Percentiles rank a stretch among this genome's conserved stretches.
Evolutionary conservation across 2,888 invertebrate species (phyloP).

Genomic region (Siphlonurus alternatus): DNA sequence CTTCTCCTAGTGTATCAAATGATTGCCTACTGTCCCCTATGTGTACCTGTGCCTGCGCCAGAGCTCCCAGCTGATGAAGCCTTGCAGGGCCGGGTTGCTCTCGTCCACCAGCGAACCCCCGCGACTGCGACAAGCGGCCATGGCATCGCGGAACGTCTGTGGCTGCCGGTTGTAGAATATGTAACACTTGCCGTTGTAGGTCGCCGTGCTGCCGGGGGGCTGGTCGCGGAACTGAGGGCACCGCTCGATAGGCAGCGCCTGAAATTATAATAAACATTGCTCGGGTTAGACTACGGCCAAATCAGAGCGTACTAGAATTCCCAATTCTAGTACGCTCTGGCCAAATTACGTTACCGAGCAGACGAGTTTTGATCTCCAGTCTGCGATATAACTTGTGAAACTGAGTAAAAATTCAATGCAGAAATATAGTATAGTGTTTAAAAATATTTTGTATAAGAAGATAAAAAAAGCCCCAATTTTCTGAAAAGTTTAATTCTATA

Average conservation of each 20-base stretch:
- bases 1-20: too few species aligned
- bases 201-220: conserved; percentile 81
- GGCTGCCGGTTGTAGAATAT: conserved; percentile 84
- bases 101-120: conserved; percentile 80
- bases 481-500: too few species aligned
- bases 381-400: too few species aligned
- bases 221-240: conserved; percentile 87
- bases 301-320: not conserved
- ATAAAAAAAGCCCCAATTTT: too few species aligned
- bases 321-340: not conserved
- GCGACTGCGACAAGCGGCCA: conserved; percentile 60
- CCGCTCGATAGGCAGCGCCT: conserved; percentile 76
- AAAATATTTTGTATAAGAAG: too few species aligned
- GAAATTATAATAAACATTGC: conserved; percentile 17
- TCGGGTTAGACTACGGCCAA: not conserved
- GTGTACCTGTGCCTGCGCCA: conserved; percentile 80
- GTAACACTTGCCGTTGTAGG: conserved; percentile 89
- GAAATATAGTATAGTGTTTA: too few species aligned
- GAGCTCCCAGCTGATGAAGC: conserved; percentile 87
- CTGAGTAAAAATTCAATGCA: too few species aligned
- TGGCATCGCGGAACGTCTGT: conserved; percentile 57
- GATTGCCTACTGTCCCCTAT: too few species aligned
- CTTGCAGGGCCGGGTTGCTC: conserved; percentile 84
- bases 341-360: not conserved
- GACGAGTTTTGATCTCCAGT: too few species aligned